These are phyloP conservation scores for Myrmophylax atrothorax DNA, from an alignment of 2,113 vertebrate species.

Conservation along the genomic window DNA sequence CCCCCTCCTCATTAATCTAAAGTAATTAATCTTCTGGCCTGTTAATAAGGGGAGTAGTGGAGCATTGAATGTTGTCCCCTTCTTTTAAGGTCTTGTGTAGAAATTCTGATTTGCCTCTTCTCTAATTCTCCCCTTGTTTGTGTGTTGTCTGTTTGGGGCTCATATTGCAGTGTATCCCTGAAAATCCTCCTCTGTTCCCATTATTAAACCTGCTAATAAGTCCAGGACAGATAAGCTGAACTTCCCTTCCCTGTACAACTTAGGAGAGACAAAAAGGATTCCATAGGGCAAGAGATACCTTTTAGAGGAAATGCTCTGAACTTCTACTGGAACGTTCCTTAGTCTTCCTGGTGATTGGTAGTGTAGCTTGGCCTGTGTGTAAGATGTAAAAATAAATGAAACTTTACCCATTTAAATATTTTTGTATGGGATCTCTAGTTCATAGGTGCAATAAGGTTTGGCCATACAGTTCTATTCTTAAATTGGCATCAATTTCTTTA, in stretches of 20 bases:
- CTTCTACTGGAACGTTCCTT: not conserved
- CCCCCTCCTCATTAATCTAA: not conserved
- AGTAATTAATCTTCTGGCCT: not conserved
- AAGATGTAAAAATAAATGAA: not conserved
- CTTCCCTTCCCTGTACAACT: not conserved
- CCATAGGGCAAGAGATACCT: not conserved
- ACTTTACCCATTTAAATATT: not conserved
- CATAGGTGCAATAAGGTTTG: not conserved
- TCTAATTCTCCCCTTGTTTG: not conserved
- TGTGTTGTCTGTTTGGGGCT: not conserved
- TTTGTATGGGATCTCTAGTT: not conserved
- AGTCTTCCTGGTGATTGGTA: accelerated
- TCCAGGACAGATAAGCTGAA: not conserved
- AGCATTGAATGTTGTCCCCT: not conserved
- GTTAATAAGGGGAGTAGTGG: not conserved
- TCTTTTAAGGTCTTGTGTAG: not conserved
- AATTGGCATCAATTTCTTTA: not conserved
- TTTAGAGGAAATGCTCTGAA: not conserved
- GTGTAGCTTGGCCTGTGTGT: not conserved
- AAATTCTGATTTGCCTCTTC: not conserved
- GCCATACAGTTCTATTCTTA: not conserved
- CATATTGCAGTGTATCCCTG: not conserved
- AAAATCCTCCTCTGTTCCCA: not conserved
- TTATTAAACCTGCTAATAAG: not conserved
- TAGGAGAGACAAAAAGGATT: not conserved